Base-by-base conservation (phyloP, 2,113 vertebrate genomes). In the Galbula dea region DNA sequence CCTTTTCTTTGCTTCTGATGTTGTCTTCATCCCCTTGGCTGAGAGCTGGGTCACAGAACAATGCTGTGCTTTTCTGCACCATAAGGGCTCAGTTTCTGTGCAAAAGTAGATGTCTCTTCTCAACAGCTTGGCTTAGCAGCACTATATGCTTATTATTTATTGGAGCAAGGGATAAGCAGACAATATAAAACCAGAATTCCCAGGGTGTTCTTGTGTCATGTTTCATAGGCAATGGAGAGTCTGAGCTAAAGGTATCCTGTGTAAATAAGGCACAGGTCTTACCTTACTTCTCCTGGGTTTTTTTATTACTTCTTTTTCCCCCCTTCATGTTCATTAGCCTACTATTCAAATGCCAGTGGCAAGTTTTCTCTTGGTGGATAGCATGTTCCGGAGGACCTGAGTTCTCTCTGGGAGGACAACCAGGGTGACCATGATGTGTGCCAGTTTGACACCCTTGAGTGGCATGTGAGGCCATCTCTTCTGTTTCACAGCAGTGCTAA, bases 151-250 rank as follows among this genome's bases (percentile, higher is more conserved):
- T 39, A 62, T 61, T 84, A 27, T 87, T 74, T 95, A 43, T 77
- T 82, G 94, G 88, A 57, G 41, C 57, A 81, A 93, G 61, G 51
- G 82, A 75, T 88, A 83, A 77, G 52, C 3, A 2, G 51, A 41
- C 30, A 66, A 48, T 94, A 96, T 96, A 86, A 88, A 87, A 88
- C 32, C 32, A 45, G 36, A 91, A 94, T 94, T 96, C 73, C 54
- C 23, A 48, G 36, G 9, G 34, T 12, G 1, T 86, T 74, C 22
- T 75, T 55, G 49, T 66, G 88, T 63, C 55, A 66, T 15, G 5
- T 62, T 96, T 95, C 86, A 97, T 97, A 97, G 97, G n/a, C 69
- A 62, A 8, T 7, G 23, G 36, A 57, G 61, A 63, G 41, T 86
- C 88, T 94, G 79, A 93, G 86, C 94, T 55, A 93, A 96, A 92